Evolutionary conservation across 53 echinoderm and acorn worm genomes (phyloP), one percentile per base, ranked within the genome.

Genomic region (Holothuria leucospilota): DNA sequence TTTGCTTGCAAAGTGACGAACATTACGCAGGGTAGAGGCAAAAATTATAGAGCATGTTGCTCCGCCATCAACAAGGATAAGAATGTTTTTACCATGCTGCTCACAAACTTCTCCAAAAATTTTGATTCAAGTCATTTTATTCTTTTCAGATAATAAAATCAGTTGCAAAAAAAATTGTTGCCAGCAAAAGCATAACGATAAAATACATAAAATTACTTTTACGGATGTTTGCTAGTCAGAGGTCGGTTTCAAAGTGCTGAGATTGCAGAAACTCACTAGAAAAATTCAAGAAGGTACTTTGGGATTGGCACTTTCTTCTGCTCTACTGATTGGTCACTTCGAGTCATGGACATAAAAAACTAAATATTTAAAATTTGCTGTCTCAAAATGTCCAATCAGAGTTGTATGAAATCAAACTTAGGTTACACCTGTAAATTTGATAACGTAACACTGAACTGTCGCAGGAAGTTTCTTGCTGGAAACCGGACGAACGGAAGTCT

Each of bases 291-390:
- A 20, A 62, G 79, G 86, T 26, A 70, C 52, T 81, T 90, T 81
- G 16, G 90, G 81, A 14, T 78, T 39, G 24, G 66, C 64, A 8
- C 77, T 56, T 3, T 86, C 30, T 28, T 85, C 85, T 16, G 85
- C 39, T 26, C 90, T 86, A 69, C 62, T 53, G 65, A 86, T 86
- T 38, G 90, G 62, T 8, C 69, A 86, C 25, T 86, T 90, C 0
- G 68, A 38, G 41, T 90, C 90, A 51, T 79, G 51, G 6, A 86
- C 90, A 29, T 86, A 21, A 14, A 79, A 30, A 29, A 86, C 81
- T 34, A 90, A n/a, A n/a, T n/a, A n/a, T n/a, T n/a, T n/a, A n/a
- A n/a, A n/a, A n/a, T n/a, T n/a, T n/a, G n/a, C n/a, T 86, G 20
- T 86, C 86, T 49, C 81, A 80, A 61, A 85, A 85, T 0, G 51